Percentiles rank a stretch among this genome's conserved stretches.
phyloP scores from a whole-genome alignment of 2,888 invertebrate genomes.

The Lasioglossum zephyrum region DNA sequence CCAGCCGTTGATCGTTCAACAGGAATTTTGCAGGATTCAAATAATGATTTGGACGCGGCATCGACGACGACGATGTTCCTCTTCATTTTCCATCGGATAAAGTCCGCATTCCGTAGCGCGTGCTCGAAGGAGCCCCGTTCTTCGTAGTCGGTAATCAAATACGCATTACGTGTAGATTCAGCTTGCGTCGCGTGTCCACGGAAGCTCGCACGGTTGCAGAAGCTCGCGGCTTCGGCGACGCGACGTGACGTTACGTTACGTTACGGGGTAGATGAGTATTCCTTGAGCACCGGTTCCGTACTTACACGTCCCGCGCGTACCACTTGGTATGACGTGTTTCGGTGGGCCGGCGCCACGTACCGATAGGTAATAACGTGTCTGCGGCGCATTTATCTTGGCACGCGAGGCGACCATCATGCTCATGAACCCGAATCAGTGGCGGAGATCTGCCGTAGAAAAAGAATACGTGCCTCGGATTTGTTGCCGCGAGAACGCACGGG shows the following conservation, averaged over 20 bases:
- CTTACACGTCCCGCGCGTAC: constrained; percentile 47
- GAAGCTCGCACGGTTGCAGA: neutral
- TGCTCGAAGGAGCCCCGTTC: neutral
- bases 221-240: neutral
- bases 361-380: constrained; percentile 72
- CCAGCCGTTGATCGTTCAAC: no score
- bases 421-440: constrained; percentile 68
- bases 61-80: neutral
- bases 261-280: constrained; percentile 57
- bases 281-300: constrained; percentile 58
- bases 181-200: constrained; percentile 67
- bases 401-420: constrained; percentile 81
- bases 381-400: constrained; percentile 73
- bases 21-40: no score
- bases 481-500: constrained; percentile 18
- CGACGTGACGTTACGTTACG: constrained; percentile 2
- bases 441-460: constrained; percentile 48
- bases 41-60: neutral
- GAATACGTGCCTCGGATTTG: constrained; percentile 48
- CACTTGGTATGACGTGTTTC: constrained; percentile 57
- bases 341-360: constrained; percentile 63
- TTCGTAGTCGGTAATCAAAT: constrained; percentile 79
- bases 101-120: neutral
- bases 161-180: constrained; percentile 78
- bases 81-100: neutral